phyloP scores from a whole-genome alignment of 2,113 vertebrate genomes.

The Epinephelus lanceolatus region DNA sequence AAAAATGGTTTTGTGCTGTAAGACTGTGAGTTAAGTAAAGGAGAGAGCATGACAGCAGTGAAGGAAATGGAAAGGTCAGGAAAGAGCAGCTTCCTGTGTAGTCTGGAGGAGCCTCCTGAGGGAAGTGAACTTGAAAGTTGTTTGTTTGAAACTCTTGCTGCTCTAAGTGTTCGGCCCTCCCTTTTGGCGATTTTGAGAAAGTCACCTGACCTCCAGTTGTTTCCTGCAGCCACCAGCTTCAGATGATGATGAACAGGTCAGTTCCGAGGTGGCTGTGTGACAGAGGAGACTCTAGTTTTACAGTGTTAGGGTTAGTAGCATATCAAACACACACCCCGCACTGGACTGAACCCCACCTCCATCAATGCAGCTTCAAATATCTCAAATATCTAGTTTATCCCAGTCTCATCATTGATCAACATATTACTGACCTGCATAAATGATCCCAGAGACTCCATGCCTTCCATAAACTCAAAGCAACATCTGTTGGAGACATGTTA shows the following conservation, averaged over 20 bases:
- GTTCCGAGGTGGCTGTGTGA: background rate
- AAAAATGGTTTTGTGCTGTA: background rate
- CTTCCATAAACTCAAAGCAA: no score
- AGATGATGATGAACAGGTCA: background rate
- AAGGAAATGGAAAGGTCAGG: constrained; percentile 38
- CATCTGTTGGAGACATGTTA: no score
- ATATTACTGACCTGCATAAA: no score
- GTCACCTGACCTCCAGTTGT: background rate
- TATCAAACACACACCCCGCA: no score
- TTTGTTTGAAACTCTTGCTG: background rate
- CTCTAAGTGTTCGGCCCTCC: background rate
- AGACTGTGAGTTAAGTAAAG: background rate
- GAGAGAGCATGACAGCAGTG: background rate
- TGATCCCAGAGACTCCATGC: no score
- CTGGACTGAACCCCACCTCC: no score
- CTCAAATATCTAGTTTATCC: no score
- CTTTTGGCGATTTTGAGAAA: background rate
- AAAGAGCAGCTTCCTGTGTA: constrained; percentile 9
- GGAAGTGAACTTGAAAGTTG: background rate
- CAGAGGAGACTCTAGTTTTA: background rate
- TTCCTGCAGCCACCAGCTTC: background rate
- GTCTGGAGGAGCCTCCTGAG: background rate
- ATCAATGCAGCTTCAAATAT: no score
- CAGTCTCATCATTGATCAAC: no score
- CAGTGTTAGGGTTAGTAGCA: no score